These are phyloP conservation scores for Lagopus muta DNA, from an alignment of 2,113 vertebrate species.

Conservation along the genomic window DNA sequence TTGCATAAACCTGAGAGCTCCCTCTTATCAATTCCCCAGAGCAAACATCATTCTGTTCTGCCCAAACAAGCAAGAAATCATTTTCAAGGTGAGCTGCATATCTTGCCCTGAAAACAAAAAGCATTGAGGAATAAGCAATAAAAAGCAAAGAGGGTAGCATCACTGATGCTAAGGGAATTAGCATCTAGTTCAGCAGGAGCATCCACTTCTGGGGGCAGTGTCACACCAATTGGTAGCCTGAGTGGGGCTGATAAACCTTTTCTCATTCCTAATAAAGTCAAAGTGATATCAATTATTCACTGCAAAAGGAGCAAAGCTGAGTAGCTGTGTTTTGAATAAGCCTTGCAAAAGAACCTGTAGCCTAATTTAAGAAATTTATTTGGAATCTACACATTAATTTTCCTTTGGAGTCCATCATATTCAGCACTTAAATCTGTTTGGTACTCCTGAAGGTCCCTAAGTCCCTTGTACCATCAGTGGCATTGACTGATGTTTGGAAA, in stretches of 20 bases:
- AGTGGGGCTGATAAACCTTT: not conserved
- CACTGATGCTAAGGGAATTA: slow-evolving; percentile 41
- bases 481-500: slow-evolving; percentile 1
- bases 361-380: not conserved
- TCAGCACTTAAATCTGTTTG: not conserved
- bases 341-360: not conserved
- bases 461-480: slow-evolving; percentile 3
- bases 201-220: not conserved
- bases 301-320: not conserved
- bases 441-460: slow-evolving; percentile 9
- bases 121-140: not conserved
- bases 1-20: not conserved
- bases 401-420: not conserved
- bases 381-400: not conserved
- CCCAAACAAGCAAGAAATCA: not conserved
- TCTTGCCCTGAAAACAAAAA: not conserved
- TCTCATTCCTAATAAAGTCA: not conserved
- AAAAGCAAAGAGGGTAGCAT: slow-evolving; percentile 29
- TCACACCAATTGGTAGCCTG: not conserved
- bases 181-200: not conserved
- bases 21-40: not conserved
- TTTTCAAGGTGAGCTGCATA: not conserved
- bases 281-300: not conserved
- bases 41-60: not conserved
- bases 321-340: not conserved